Evolutionary conservation across 2,797 vertebrate species (phyloP).

Genomic region (Lagodon rhomboides): DNA sequence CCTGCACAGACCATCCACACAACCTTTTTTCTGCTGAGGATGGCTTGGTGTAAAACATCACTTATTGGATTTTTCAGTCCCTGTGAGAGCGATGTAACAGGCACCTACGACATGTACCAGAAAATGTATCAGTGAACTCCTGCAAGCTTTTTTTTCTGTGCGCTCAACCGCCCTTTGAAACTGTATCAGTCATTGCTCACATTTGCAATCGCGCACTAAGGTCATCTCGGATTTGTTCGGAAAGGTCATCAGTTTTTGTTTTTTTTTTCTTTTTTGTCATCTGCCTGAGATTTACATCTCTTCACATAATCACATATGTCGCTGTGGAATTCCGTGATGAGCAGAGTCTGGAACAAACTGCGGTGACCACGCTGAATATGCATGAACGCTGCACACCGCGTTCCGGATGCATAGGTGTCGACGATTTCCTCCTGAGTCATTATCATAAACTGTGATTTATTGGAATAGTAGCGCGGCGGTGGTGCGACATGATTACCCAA

Average conservation of each 20-base stretch:
- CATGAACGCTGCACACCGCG: constrained; percentile 53
- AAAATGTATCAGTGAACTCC: constrained; percentile 24
- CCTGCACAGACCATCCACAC: no score
- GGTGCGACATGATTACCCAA: constrained; percentile 69
- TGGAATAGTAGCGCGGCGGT: constrained; percentile 55
- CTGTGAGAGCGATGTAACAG: background rate
- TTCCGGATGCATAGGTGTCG: constrained; percentile 66
- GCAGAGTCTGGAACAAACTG: constrained; percentile 22
- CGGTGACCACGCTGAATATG: constrained; percentile 57
- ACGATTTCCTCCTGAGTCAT: constrained; percentile 71
- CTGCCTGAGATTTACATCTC: constrained; percentile 58
- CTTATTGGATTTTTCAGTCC: background rate
- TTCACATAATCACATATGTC: constrained; percentile 45
- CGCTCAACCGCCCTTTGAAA: constrained; percentile 35
- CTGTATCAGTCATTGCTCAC: constrained; percentile 33
- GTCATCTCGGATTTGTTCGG: constrained; percentile 46
- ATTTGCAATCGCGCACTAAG: constrained; percentile 55
- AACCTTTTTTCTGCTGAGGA: no score
- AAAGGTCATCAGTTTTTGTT: constrained; percentile 62
- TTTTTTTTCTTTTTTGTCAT: constrained; percentile 30
- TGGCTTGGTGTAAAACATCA: background rate
- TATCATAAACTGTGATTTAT: constrained; percentile 81
- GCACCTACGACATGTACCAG: background rate
- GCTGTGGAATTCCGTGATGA: constrained; percentile 16
- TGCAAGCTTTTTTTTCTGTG: background rate